phyloP scores from a whole-genome alignment of 2,888 invertebrate species.

The Perdita meconis region DNA sequence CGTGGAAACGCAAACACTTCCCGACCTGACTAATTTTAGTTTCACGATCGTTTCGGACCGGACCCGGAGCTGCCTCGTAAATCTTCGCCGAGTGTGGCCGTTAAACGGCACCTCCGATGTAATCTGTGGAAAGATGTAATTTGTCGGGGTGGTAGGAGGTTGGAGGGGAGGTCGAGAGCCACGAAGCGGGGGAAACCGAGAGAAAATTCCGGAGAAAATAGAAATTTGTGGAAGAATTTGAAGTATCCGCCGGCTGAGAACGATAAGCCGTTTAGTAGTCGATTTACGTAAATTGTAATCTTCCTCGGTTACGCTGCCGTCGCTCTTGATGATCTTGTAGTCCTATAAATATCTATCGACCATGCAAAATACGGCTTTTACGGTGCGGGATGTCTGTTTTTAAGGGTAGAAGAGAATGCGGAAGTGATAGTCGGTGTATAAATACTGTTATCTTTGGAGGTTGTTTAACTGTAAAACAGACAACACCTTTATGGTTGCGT shows the following conservation, averaged over 20 bases:
- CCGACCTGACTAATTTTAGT: conserved; percentile 51
- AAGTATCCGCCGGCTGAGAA: background rate
- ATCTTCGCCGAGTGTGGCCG: conserved; percentile 48
- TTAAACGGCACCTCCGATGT: conserved; percentile 50
- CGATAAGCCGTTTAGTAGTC: background rate
- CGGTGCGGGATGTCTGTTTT: no score
- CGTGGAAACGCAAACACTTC: conserved; percentile 55
- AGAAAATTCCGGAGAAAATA: conserved; percentile 40
- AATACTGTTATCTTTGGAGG: no score
- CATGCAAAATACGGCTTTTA: no score
- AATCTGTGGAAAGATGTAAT: conserved; percentile 58
- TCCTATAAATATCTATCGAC: background rate
- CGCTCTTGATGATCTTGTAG: background rate
- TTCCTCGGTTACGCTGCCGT: background rate
- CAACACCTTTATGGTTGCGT: no score
- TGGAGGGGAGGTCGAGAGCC: background rate
- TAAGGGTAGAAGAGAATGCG: no score
- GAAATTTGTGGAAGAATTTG: conserved; percentile 25
- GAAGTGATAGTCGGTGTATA: no score
- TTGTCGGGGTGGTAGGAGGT: conserved; percentile 34
- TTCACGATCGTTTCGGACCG: conserved; percentile 57
- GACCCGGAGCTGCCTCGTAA: conserved; percentile 37
- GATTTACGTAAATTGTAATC: conserved; percentile 11
- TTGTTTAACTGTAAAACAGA: no score
- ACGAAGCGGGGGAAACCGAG: background rate